These are phyloP conservation scores for Graptemys geographica DNA, from an alignment of 2,797 vertebrate genomes.

Conservation along the genomic window DNA sequence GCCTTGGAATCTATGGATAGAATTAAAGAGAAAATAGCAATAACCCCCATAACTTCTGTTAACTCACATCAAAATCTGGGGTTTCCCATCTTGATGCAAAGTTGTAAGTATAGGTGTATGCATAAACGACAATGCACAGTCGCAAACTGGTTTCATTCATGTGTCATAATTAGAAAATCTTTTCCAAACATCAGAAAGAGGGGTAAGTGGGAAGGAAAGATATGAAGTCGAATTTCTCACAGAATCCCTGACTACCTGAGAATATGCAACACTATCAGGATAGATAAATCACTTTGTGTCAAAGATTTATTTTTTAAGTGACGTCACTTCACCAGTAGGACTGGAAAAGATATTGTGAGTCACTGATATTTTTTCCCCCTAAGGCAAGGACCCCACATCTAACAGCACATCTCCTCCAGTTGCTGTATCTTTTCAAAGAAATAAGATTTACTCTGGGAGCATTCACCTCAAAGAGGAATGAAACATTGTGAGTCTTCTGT, in stretches of 20 bases:
- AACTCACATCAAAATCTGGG: not conserved
- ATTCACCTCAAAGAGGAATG: not conserved
- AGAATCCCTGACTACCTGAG: not conserved
- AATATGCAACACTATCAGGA: no score
- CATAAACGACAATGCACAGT: not conserved
- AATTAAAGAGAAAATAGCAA: not conserved
- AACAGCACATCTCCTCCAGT: not conserved
- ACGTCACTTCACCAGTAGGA: not conserved
- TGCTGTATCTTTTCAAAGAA: not conserved
- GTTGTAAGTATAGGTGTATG: not conserved
- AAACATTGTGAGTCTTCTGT: not conserved
- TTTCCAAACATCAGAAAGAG: not conserved
- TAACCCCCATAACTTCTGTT: not conserved
- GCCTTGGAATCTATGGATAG: not conserved
- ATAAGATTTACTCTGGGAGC: no score
- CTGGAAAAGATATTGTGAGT: not conserved
- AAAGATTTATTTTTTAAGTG: not conserved
- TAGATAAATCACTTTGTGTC: no score
- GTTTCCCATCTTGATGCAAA: not conserved
- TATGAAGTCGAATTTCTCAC: not conserved
- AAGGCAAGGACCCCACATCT: accelerated
- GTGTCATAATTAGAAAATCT: not conserved
- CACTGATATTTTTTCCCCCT: not conserved
- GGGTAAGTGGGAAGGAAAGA: not conserved
- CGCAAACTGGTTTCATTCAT: not conserved